These are phyloP conservation scores for Oophaga pumilio DNA, from an alignment of 2,113 vertebrate species.

Conservation along the genomic window DNA sequence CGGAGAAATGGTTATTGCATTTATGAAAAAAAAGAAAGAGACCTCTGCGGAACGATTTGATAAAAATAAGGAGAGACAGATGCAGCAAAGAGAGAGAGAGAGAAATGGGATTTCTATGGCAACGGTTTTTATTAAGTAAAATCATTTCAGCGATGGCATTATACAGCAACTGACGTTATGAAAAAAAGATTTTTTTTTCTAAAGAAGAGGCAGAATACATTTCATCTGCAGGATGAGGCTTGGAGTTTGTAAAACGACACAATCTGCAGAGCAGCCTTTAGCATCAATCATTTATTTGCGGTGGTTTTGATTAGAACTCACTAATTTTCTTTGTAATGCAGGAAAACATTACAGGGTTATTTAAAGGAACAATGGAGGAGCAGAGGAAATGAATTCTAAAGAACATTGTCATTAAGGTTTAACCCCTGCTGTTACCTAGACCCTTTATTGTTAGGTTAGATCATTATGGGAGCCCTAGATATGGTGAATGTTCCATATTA, in stretches of 20 bases:
- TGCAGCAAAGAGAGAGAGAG: constrained; percentile 53
- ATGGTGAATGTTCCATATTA: not conserved
- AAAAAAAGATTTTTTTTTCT: constrained; percentile 11
- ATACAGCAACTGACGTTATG: constrained; percentile 51
- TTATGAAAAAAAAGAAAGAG: constrained; percentile 41
- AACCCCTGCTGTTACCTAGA: not conserved
- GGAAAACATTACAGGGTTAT: constrained; percentile 4
- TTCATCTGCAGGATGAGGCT: constrained; percentile 39
- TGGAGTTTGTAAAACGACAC: constrained; percentile 37
- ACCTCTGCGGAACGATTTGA: constrained; percentile 53
- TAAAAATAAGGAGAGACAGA: constrained; percentile 52
- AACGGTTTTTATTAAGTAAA: constrained; percentile 58
- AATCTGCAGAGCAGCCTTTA: constrained; percentile 11
- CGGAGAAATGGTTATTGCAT: constrained; percentile 58
- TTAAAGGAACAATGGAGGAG: constrained; percentile 35
- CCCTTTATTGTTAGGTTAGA: not conserved
- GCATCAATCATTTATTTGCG: constrained; percentile 37
- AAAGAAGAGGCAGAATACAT: constrained; percentile 44
- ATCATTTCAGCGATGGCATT: constrained; percentile 55
- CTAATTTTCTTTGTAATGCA: constrained; percentile 28
- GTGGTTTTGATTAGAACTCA: constrained; percentile 14
- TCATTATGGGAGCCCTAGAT: not conserved
- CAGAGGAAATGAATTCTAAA: constrained; percentile 25
- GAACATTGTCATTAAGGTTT: constrained; percentile 17
- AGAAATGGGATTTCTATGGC: constrained; percentile 58